phyloP scores from a whole-genome alignment of 2,113 vertebrate genomes.

The Sinocyclocheilus grahami region DNA sequence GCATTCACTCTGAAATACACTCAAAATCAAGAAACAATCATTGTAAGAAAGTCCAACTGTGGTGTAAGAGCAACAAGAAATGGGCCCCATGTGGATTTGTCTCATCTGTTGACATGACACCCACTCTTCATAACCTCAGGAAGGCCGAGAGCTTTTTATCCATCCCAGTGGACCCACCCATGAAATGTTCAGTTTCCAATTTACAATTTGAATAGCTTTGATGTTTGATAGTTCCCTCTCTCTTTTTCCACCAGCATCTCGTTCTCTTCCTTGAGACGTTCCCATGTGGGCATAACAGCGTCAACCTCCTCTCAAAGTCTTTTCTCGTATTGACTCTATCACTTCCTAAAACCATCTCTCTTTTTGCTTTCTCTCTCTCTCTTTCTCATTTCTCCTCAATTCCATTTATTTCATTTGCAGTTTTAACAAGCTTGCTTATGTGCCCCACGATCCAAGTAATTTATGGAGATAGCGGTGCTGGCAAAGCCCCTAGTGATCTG shows the following conservation, averaged over 20 bases:
- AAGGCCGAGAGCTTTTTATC: slow-evolving; percentile 41
- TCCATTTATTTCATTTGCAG: slow-evolving; percentile 69
- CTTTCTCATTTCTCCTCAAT: slow-evolving; percentile 26
- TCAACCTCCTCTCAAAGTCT: slow-evolving; percentile 52
- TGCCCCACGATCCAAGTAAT: slow-evolving; percentile 72
- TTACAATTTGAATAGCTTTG: slow-evolving; percentile 74
- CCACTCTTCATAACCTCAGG: slow-evolving; percentile 43
- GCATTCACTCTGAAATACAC: not conserved
- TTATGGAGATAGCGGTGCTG: slow-evolving; percentile 74
- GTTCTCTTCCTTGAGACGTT: slow-evolving; percentile 73
- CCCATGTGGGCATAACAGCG: slow-evolving; percentile 67
- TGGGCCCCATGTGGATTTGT: slow-evolving; percentile 1
- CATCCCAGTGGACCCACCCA: slow-evolving; percentile 35
- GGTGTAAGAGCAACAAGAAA: not conserved
- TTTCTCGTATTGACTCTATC: slow-evolving; percentile 43
- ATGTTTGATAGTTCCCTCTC: slow-evolving; percentile 65
- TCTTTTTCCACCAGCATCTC: slow-evolving; percentile 73
- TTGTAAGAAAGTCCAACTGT: not conserved
- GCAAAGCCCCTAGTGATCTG: slow-evolving; percentile 60
- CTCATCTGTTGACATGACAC: slow-evolving; percentile 48
- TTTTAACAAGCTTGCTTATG: slow-evolving; percentile 75
- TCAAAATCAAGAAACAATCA: not conserved
- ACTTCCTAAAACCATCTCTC: slow-evolving; percentile 47
- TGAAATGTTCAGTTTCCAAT: slow-evolving; percentile 37
- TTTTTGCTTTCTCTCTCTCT: slow-evolving; percentile 49